Evolutionary conservation across 2,797 vertebrate species (phyloP).

Genomic region (Oryzias dopingdopingensis): DNA sequence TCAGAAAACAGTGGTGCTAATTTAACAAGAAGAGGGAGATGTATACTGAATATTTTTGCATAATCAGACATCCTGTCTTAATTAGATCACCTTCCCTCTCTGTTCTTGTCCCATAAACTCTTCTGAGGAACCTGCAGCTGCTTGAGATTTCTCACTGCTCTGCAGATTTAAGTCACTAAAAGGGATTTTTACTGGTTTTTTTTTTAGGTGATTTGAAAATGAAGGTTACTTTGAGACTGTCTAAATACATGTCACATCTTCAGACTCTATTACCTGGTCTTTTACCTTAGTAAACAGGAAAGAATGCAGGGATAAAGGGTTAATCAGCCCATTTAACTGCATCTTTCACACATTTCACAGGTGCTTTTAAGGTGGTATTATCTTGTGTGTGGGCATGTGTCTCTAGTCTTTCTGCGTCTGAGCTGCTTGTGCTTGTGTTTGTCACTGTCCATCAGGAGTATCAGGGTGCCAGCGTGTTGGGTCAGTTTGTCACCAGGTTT

Average conservation of each 20-base stretch:
- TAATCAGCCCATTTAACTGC: conserved; percentile 30
- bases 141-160: conserved; percentile 43
- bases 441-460: conserved; percentile 79
- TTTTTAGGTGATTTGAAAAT: conserved; percentile 24
- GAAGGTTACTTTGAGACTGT: conserved; percentile 26
- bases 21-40: conserved; percentile 5
- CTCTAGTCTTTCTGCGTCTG: neutral
- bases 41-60: conserved; percentile 40
- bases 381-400: neutral
- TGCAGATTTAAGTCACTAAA: conserved; percentile 21
- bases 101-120: conserved; percentile 30
- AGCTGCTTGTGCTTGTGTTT: conserved; percentile 15
- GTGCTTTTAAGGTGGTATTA: conserved; percentile 9
- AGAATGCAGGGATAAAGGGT: conserved; percentile 44
- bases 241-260: too few species aligned
- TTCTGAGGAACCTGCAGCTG: conserved; percentile 24
- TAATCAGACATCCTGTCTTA: conserved; percentile 18
- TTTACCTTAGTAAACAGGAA: conserved; percentile 31
- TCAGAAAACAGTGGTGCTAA: conserved; percentile 9
- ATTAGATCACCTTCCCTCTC: conserved; percentile 53
- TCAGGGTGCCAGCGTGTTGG: conserved; percentile 87
- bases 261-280: neutral
- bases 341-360: conserved; percentile 28
- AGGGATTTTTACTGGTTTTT: conserved; percentile 31
- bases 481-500: conserved; percentile 93